Conservation (phyloP, 2,797 vertebrate species). For the Danionella dracula region DNA sequence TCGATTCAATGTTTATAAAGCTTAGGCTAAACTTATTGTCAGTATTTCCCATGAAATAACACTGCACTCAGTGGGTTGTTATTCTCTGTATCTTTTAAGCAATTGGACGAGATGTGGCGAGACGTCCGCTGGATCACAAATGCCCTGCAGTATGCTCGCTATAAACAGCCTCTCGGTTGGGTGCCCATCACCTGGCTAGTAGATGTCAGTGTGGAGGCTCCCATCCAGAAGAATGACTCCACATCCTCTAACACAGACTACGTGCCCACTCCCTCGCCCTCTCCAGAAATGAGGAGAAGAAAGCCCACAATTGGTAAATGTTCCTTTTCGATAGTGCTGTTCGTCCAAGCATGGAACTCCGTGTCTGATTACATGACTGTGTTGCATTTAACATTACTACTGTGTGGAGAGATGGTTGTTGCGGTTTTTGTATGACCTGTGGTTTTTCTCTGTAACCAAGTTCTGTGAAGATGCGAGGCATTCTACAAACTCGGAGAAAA, state of each 20-base stretch:
- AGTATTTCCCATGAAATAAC: neutral
- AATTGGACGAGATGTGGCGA: constrained; percentile 83
- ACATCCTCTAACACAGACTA: constrained; percentile 87
- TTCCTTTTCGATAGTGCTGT: constrained; percentile 11
- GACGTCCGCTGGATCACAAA: constrained; percentile 90
- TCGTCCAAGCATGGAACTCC: constrained; percentile 1
- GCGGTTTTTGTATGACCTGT: too few relatives aligned
- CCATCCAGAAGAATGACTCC: constrained; percentile 83
- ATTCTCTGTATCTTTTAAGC: constrained; percentile 52
- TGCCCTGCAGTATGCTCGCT: constrained; percentile 88
- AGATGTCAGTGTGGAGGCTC: constrained; percentile 64
- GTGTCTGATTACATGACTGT: too few relatives aligned
- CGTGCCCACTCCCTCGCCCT: constrained; percentile 85
- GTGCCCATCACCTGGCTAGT: constrained; percentile 77
- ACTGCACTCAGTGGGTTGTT: neutral
- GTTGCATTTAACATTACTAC: neutral
- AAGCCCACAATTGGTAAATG: constrained; percentile 80
- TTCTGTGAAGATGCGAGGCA: too few relatives aligned
- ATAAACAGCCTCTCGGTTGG: constrained; percentile 82
- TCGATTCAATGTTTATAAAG: neutral
- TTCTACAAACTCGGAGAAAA: too few relatives aligned
- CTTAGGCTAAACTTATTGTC: neutral
- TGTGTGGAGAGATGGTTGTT: too few relatives aligned
- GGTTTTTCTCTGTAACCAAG: too few relatives aligned
- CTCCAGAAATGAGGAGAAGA: constrained; percentile 75